These are phyloP conservation scores for Resseliella maxima DNA, from an alignment of 2,888 invertebrate genomes.

Conservation along the genomic window DNA sequence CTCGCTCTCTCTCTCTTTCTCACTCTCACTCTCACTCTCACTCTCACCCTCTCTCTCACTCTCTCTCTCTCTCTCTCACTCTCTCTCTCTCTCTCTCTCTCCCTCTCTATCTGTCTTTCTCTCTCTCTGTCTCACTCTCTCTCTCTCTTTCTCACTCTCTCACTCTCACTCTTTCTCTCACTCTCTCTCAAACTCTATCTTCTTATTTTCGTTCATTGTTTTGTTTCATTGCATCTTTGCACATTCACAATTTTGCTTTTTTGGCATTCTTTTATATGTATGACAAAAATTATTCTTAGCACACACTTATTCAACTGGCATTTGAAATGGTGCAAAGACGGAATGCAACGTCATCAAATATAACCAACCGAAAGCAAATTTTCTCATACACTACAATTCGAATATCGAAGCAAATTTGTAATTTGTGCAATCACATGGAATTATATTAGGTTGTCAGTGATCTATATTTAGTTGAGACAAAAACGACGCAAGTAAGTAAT, in stretches of 20 bases:
- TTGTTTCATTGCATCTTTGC: background rate
- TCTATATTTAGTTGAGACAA: slow-evolving; percentile 6
- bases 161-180: too few species aligned
- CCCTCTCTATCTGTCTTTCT: too few species aligned
- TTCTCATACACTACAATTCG: background rate
- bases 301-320: background rate
- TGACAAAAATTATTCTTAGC: background rate
- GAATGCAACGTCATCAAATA: slow-evolving; percentile 2
- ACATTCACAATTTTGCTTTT: background rate
- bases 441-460: slow-evolving; percentile 1
- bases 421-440: slow-evolving; percentile 35
- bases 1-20: too few species aligned
- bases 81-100: too few species aligned
- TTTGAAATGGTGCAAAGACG: background rate
- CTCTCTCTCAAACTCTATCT: too few species aligned
- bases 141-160: too few species aligned
- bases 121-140: too few species aligned
- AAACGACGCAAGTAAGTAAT: too few species aligned
- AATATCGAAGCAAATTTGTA: background rate
- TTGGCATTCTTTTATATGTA: background rate
- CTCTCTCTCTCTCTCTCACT: too few species aligned
- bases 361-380: background rate
- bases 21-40: too few species aligned
- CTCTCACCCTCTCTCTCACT: too few species aligned
- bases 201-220: background rate